These are phyloP conservation scores for Siphonodentalium dalli DNA, from an alignment of 2,888 invertebrate species.

Conservation along the genomic window DNA sequence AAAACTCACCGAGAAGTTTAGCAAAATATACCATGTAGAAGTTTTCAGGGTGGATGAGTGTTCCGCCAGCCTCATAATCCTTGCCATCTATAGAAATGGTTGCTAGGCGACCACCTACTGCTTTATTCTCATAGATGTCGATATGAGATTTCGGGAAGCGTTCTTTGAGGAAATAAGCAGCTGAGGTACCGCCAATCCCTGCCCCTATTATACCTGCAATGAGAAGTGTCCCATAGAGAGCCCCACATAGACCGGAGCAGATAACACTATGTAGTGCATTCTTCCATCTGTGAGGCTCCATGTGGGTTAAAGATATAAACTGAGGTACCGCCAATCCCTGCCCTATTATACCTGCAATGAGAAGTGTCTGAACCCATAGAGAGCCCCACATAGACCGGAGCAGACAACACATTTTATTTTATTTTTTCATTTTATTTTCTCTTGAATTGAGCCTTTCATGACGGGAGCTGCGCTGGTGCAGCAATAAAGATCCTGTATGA, in stretches of 20 bases:
- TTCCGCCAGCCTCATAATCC: constrained; percentile 72
- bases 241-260: too few species aligned
- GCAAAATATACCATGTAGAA: constrained; percentile 70
- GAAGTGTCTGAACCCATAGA: constrained; percentile 6
- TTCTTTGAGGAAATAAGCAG: constrained; percentile 70
- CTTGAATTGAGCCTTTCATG: too few species aligned
- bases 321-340: constrained; percentile 73
- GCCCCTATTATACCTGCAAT: constrained; percentile 71
- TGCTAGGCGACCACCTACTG: constrained; percentile 71
- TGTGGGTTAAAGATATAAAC: too few species aligned
- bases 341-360: constrained; percentile 70
- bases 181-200: constrained; percentile 72
- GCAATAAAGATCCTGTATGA: too few species aligned
- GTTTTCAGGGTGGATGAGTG: constrained; percentile 71
- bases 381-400: too few species aligned
- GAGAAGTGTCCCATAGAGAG: constrained; percentile 7
- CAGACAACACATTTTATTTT: too few species aligned
- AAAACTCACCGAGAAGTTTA: constrained; percentile 69
- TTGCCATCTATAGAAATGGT: constrained; percentile 66
- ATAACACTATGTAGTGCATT: too few species aligned
- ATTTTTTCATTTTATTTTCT: too few species aligned
- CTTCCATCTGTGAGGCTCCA: too few species aligned
- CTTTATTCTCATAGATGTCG: constrained; percentile 70
- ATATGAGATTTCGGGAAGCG: constrained; percentile 66
- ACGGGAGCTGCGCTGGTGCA: too few species aligned